Conservation (phyloP, 2,888 invertebrate genomes). For the Cephus runcator region DNA sequence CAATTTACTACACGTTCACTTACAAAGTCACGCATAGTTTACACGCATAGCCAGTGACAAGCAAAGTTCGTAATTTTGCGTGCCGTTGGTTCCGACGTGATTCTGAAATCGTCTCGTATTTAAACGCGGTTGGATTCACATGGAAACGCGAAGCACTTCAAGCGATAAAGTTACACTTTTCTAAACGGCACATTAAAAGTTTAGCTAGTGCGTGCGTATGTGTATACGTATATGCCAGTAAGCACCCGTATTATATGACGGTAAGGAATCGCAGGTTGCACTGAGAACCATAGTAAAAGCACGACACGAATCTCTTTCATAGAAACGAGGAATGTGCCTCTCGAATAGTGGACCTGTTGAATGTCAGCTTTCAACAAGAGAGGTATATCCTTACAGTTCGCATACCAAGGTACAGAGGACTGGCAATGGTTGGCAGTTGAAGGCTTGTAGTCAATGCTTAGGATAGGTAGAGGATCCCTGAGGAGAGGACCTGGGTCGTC, state of each 20-base stretch:
- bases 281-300: not conserved
- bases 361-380: constrained; percentile 15
- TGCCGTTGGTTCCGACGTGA: not conserved
- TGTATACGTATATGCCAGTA: not conserved
- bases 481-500: constrained; percentile 9
- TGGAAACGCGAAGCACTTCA: not conserved
- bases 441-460: not conserved
- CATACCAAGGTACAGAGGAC: not conserved
- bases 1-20: not conserved
- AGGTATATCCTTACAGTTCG: constrained; percentile 3
- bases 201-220: not conserved
- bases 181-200: not conserved
- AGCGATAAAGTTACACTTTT: not conserved
- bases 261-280: not conserved
- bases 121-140: not conserved
- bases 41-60: not conserved
- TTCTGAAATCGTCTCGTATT: not conserved
- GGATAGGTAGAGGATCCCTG: not conserved
- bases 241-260: not conserved
- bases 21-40: not conserved
- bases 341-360: constrained; percentile 25
- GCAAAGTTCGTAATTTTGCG: not conserved
- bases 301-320: not conserved
- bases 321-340: not conserved
- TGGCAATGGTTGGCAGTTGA: not conserved